phyloP scores from a whole-genome alignment of 2,888 invertebrate species.

The Cephus pygmeus region DNA sequence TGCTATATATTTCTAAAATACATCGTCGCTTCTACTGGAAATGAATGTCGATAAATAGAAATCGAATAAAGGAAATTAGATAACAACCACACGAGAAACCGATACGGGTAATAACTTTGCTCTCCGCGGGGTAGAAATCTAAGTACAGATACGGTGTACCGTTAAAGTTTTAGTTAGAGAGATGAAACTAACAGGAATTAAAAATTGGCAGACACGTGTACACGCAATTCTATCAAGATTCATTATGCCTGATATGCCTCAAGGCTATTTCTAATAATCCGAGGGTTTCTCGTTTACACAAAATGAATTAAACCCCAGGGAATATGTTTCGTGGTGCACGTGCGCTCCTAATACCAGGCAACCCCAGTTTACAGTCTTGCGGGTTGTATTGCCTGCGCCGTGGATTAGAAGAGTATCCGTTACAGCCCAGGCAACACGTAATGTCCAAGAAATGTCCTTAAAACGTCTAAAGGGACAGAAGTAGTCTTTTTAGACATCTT shows the following conservation, averaged over 20 bases:
- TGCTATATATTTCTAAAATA: background rate
- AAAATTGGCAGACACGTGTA: background rate
- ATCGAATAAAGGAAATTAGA: background rate
- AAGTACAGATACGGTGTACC: background rate
- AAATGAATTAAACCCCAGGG: background rate
- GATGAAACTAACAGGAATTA: background rate
- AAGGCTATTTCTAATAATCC: background rate
- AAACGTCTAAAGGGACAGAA: background rate
- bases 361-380: slow-evolving; percentile 1
- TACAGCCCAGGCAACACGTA: no score
- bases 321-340: background rate
- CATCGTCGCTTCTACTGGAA: background rate
- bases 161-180: background rate
- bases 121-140: background rate
- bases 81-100: background rate
- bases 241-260: background rate
- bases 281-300: background rate
- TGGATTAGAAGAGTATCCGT: background rate
- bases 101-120: background rate
- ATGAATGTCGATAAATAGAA: background rate
- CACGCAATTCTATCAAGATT: background rate
- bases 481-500: background rate
- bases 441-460: no score
- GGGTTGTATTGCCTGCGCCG: slow-evolving; percentile 2
- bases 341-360: slow-evolving; percentile 11